Conservation (phyloP, 2,113 vertebrate genomes). For the Euleptes europaea region DNA sequence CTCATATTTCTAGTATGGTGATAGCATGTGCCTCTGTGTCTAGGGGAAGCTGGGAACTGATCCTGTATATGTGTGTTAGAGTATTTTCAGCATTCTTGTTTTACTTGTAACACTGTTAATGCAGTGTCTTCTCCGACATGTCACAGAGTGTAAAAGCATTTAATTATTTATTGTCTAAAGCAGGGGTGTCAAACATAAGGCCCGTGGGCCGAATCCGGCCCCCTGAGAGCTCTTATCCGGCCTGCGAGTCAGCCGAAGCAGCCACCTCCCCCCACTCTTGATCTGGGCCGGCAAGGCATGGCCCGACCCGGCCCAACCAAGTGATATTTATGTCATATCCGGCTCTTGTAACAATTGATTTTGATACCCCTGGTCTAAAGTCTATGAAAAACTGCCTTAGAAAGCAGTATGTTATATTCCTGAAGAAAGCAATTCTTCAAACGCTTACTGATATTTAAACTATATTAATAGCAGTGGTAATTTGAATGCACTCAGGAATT, state of each 20-base stretch:
- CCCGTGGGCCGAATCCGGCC: too few species aligned
- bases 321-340: too few species aligned
- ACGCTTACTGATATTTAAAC: neutral
- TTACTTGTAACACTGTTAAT: too few species aligned
- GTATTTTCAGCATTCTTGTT: neutral
- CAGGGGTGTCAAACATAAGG: too few species aligned
- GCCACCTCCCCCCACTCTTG: too few species aligned
- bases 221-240: too few species aligned
- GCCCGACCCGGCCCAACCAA: too few species aligned
- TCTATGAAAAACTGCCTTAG: neutral
- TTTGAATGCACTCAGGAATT: neutral
- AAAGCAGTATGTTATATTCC: neutral
- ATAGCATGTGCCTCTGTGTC: neutral
- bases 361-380: too few species aligned
- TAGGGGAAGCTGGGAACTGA: neutral
- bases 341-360: too few species aligned
- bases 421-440: neutral
- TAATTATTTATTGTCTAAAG: neutral
- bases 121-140: neutral
- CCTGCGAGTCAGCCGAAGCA: too few species aligned
- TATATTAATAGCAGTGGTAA: neutral
- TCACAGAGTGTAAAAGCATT: neutral
- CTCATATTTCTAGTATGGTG: conserved; percentile 25
- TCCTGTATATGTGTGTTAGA: neutral
- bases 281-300: too few species aligned